A percentile compares a stretch with the other conserved stretches of the same genome.
These are phyloP conservation scores for Champsocephalus gunnari DNA, from an alignment of 2,797 vertebrate genomes.

Conservation along the genomic window DNA sequence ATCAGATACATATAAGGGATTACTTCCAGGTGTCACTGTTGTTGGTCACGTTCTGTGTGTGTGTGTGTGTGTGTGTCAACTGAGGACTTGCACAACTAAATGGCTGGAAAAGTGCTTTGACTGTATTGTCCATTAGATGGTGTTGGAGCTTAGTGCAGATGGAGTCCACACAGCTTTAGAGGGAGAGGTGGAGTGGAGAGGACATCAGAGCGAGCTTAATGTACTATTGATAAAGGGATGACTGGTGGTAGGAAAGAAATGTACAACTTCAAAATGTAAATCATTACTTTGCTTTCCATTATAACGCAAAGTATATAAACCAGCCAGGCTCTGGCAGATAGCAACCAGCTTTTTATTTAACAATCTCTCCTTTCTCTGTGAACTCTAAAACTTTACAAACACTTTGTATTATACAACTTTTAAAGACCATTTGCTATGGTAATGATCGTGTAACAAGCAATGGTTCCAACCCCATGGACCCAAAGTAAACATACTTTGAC, in stretches of 20 bases:
- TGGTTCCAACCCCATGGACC: not conserved
- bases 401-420: conserved; percentile 7
- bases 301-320: not conserved
- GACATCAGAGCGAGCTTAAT: not conserved
- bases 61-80: conserved; percentile 29
- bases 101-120: conserved; percentile 38
- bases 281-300: not conserved
- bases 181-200: not conserved
- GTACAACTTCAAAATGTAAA: not conserved
- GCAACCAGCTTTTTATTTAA: not conserved
- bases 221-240: conserved; percentile 1
- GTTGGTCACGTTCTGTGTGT: conserved; percentile 23
- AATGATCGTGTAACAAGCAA: not conserved
- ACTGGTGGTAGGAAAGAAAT: conserved; percentile 10
- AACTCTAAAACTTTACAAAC: conserved; percentile 19
- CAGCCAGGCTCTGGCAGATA: conserved; percentile 1
- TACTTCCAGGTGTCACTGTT: conserved; percentile 23
- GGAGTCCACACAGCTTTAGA: conserved; percentile 9
- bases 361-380: not conserved
- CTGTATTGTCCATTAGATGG: conserved; percentile 43
- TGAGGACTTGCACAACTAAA: conserved; percentile 31
- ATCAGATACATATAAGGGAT: conserved; percentile 40
- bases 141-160: conserved; percentile 23
- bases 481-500: not conserved
- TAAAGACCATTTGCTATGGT: not conserved